Evolutionary conservation across 2,113 vertebrate species (phyloP).

Genomic region (Loxodonta africana): DNA sequence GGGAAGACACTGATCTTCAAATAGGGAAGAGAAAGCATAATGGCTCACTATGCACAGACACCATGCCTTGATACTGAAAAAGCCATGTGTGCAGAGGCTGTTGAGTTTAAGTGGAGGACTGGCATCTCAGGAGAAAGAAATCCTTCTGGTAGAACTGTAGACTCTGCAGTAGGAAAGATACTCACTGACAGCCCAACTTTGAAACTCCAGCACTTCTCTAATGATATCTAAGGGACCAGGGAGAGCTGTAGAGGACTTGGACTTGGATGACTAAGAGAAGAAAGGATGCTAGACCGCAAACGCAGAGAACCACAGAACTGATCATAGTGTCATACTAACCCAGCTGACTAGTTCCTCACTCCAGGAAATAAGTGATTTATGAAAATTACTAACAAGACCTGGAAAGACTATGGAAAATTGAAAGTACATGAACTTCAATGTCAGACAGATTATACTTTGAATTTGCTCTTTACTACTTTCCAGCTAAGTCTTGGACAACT

Average conservation of each 20-base stretch:
- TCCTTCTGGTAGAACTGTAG: not conserved
- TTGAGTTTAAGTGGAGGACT: not conserved
- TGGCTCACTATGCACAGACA: not conserved
- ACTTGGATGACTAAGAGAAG: not conserved
- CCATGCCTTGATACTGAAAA: not conserved
- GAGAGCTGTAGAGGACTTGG: not conserved
- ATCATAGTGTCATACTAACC: not conserved
- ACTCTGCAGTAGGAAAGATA: not conserved
- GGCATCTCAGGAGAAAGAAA: not conserved
- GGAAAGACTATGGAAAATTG: not conserved
- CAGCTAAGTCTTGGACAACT: not conserved
- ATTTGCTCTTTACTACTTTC: not conserved
- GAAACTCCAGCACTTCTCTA: not conserved
- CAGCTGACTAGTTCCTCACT: not conserved
- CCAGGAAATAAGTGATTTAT: not conserved
- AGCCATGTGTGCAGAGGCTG: not conserved
- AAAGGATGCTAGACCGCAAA: not conserved
- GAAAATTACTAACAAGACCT: not conserved
- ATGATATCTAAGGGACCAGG: not conserved
- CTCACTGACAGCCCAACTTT: not conserved
- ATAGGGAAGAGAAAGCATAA: not conserved
- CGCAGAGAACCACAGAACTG: not conserved
- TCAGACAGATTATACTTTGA: not conserved
- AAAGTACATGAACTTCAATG: not conserved
- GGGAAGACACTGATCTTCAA: not conserved